Evolutionary conservation across 2,797 vertebrate species (phyloP).

Genomic region (Naso thynnoides): DNA sequence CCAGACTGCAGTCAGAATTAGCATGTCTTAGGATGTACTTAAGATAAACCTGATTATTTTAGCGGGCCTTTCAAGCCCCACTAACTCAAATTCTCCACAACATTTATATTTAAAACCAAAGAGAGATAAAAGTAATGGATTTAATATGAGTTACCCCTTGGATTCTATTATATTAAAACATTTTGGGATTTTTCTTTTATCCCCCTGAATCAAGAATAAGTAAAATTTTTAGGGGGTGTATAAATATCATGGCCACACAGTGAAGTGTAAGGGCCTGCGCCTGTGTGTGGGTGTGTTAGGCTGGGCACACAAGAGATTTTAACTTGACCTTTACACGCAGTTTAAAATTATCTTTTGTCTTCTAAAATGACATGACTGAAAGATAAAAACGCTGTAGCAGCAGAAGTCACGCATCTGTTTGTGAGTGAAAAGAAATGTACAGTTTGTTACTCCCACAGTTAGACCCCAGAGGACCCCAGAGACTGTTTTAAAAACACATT

Average conservation of each 20-base stretch:
- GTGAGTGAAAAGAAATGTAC: not conserved
- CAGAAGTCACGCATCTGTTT: not conserved
- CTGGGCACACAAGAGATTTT: too few relatives aligned
- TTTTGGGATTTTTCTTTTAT: slow-evolving; percentile 30
- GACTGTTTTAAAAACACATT: not conserved
- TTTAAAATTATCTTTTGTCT: not conserved
- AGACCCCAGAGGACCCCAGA: not conserved
- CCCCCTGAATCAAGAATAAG: slow-evolving; percentile 10
- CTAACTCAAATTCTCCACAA: slow-evolving; percentile 34
- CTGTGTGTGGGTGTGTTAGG: not conserved
- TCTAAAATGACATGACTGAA: not conserved
- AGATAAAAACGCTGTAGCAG: not conserved
- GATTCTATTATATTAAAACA: slow-evolving; percentile 30
- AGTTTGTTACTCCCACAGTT: not conserved
- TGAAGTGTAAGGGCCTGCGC: not conserved
- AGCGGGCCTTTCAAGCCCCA: slow-evolving; percentile 51
- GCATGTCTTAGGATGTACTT: slow-evolving; percentile 52
- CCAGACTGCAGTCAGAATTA: slow-evolving; percentile 53
- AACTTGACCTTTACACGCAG: not conserved
- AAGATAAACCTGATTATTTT: slow-evolving; percentile 66
- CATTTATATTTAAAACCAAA: slow-evolving; percentile 20
- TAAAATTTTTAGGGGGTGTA: not conserved
- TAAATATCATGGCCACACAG: not conserved
- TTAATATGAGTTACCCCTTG: slow-evolving; percentile 10
- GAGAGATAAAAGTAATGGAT: slow-evolving; percentile 54